phyloP scores from a whole-genome alignment of 2,888 invertebrate species.

The Amphimallon solstitiale region DNA sequence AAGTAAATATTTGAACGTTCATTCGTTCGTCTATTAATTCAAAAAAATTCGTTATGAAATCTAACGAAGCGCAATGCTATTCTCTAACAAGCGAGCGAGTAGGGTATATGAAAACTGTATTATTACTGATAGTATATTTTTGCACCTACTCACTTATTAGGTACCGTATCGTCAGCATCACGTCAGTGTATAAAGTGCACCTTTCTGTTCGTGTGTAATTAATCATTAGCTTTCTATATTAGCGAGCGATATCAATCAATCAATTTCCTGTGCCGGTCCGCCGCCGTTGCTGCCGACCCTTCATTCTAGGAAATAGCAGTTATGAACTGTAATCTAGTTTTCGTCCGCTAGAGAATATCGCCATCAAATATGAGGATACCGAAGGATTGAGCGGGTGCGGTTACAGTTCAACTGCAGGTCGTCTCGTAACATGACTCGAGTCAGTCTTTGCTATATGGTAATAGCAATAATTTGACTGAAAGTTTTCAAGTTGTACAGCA shows the following conservation, averaged over 20 bases:
- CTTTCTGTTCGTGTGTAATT: slow-evolving; percentile 25
- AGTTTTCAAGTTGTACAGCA: too few relatives aligned
- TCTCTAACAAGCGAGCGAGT: not conserved
- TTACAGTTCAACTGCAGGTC: too few relatives aligned
- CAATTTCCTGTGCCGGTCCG: slow-evolving; percentile 41
- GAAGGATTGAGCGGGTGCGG: too few relatives aligned
- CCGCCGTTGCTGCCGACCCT: not conserved
- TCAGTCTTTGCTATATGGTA: too few relatives aligned
- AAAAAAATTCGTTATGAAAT: not conserved
- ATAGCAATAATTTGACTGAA: too few relatives aligned
- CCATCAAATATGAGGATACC: too few relatives aligned
- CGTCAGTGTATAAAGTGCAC: not conserved
- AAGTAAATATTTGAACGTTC: too few relatives aligned
- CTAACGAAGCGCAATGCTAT: not conserved
- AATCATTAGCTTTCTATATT: slow-evolving; percentile 38
- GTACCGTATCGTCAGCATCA: not conserved
- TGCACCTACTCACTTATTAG: not conserved
- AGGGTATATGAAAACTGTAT: not conserved
- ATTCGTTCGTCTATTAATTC: not conserved
- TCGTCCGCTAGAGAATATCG: slow-evolving; percentile 8
- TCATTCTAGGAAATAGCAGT: slow-evolving; percentile 48
- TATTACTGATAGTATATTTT: not conserved
- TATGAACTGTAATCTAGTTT: slow-evolving; percentile 51
- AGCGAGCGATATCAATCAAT: slow-evolving; percentile 48
- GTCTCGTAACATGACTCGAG: too few relatives aligned